Evolutionary conservation across 2,797 vertebrate genomes (phyloP).

Genomic region (Cynodonichthys magdalenae): DNA sequence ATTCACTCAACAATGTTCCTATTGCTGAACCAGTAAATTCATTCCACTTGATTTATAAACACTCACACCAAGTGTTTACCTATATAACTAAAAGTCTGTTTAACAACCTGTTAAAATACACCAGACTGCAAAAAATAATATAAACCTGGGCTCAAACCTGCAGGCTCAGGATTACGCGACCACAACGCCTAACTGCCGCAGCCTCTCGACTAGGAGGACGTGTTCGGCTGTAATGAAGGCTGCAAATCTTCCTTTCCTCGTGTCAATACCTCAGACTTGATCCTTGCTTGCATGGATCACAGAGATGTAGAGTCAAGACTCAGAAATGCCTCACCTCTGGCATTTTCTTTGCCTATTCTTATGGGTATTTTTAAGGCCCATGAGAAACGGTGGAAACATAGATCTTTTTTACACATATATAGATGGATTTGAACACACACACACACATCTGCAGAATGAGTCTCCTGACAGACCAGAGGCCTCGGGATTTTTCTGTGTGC

Average conservation of each 20-base stretch:
- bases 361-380: conserved; percentile 12
- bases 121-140: too few relatives aligned
- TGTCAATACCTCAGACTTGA: conserved; percentile 15
- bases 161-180: too few relatives aligned
- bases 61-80: too few relatives aligned
- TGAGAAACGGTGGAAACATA: conserved; percentile 37
- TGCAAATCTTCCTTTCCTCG: background rate
- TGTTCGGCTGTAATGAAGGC: background rate
- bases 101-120: too few relatives aligned
- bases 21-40: too few relatives aligned
- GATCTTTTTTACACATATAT: conserved; percentile 10
- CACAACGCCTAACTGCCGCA: too few relatives aligned
- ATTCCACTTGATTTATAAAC: too few relatives aligned
- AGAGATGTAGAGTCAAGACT: conserved; percentile 8
- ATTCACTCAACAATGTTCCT: too few relatives aligned
- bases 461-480: conserved; percentile 46
- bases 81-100: too few relatives aligned
- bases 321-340: conserved; percentile 17
- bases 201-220: too few relatives aligned
- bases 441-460: conserved; percentile 40
- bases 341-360: conserved; percentile 9
- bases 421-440: conserved; percentile 9
- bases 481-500: conserved; percentile 22
- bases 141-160: too few relatives aligned
- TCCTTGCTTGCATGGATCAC: conserved; percentile 12